These are phyloP conservation scores for Amyelois transitella DNA, from an alignment of 1,140 invertebrate species.

Conservation along the genomic window DNA sequence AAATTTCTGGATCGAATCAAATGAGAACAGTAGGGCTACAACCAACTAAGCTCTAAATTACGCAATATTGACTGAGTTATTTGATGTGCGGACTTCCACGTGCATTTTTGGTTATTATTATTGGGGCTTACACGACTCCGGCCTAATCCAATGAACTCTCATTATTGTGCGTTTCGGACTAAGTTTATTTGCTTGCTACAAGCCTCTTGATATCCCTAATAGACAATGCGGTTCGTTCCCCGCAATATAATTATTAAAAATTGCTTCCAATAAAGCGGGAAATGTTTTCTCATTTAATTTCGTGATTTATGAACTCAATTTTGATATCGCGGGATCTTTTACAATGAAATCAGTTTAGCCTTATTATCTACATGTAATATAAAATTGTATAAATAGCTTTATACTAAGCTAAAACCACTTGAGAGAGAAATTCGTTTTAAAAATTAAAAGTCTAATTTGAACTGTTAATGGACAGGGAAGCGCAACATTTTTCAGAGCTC, in stretches of 20 bases:
- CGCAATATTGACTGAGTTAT: constrained; percentile 71
- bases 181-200: constrained; percentile 59
- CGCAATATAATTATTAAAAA: constrained; percentile 69
- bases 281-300: constrained; percentile 32
- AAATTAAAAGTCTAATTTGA: constrained; percentile 63
- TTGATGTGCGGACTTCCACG: constrained; percentile 54
- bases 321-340: not conserved
- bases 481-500: constrained; percentile 43
- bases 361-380: not conserved
- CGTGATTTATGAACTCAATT: constrained; percentile 3
- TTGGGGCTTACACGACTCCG: constrained; percentile 54
- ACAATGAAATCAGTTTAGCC: not conserved
- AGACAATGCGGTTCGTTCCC: constrained; percentile 36
- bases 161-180: constrained; percentile 57
- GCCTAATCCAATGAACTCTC: constrained; percentile 70
- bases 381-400: not conserved
- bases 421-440: constrained; percentile 40
- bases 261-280: constrained; percentile 54
- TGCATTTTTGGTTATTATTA: constrained; percentile 73
- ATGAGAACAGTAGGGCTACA: not conserved
- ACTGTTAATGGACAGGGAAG: constrained; percentile 51
- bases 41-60: constrained; percentile 37
- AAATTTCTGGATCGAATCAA: too few relatives aligned
- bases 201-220: constrained; percentile 58
- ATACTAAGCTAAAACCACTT: constrained; percentile 8